These are phyloP conservation scores for Micromys minutus DNA, from an alignment of 2,113 vertebrate genomes.

Conservation along the genomic window DNA sequence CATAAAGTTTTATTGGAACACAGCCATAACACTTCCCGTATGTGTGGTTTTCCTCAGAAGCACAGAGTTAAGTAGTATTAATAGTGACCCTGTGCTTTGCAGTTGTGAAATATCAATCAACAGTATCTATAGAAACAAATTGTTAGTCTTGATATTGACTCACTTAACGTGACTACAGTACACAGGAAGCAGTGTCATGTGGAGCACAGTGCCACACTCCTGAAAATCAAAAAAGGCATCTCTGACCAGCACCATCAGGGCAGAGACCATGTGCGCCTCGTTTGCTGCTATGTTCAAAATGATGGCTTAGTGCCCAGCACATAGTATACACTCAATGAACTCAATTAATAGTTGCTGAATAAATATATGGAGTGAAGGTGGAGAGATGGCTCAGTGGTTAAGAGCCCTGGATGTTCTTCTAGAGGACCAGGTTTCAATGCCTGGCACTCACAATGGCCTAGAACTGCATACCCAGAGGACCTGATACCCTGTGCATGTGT, in stretches of 20 bases:
- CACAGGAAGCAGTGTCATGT: background rate
- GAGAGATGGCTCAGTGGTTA: background rate
- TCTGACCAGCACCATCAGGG: too few relatives aligned
- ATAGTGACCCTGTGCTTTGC: background rate
- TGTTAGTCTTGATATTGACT: background rate
- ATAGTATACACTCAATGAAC: background rate
- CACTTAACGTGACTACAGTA: conserved; percentile 14
- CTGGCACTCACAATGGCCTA: background rate
- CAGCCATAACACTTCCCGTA: background rate
- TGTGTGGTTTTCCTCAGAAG: background rate
- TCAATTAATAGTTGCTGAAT: background rate
- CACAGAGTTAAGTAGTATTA: background rate
- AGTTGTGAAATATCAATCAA: background rate
- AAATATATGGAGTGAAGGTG: background rate
- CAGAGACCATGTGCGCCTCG: background rate
- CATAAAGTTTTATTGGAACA: conserved; percentile 31
- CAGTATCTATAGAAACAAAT: conserved; percentile 14
- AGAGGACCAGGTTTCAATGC: background rate
- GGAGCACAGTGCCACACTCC: background rate
- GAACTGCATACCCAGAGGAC: background rate
- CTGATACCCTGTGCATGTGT: background rate
- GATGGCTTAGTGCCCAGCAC: background rate
- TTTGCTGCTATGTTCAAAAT: background rate
- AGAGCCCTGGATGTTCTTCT: background rate
- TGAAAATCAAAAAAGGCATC: background rate